These are phyloP conservation scores for Daboia siamensis DNA, from an alignment of 2,113 vertebrate genomes.

Conservation along the genomic window DNA sequence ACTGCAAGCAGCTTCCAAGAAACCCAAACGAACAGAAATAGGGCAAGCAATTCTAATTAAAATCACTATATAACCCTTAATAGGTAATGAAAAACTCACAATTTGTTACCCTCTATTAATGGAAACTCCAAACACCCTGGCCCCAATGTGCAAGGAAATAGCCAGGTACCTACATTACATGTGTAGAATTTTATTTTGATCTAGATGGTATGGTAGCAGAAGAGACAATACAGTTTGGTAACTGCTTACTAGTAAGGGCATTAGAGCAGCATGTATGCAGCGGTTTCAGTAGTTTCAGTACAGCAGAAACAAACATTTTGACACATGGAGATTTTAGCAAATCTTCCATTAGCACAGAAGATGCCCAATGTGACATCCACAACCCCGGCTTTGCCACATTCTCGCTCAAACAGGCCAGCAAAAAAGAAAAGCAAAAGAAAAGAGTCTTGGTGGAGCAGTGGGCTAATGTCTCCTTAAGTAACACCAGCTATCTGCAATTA, in stretches of 20 bases:
- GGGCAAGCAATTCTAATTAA: not conserved
- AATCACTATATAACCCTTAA: not conserved
- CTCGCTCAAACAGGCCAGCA: not conserved
- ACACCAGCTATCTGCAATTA: too few species aligned
- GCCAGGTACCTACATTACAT: not conserved
- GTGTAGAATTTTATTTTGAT: not conserved
- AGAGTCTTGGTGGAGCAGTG: not conserved
- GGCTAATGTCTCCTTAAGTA: too few species aligned
- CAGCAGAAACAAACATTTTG: not conserved
- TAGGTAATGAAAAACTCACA: not conserved
- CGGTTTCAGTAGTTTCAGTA: not conserved
- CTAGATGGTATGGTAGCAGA: not conserved
- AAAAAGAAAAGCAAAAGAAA: not conserved
- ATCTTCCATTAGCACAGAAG: not conserved
- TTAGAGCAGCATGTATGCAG: not conserved
- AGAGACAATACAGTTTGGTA: not conserved
- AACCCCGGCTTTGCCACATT: not conserved
- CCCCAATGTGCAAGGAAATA: not conserved
- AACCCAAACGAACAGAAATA: not conserved
- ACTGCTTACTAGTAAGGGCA: not conserved
- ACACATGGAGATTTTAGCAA: not conserved
- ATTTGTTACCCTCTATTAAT: not conserved
- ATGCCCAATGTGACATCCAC: not conserved
- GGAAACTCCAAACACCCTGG: not conserved
- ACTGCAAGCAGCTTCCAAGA: not conserved